phyloP scores from a whole-genome alignment of 2,113 vertebrate genomes.

The Rhinopomastus cyanomelas region DNA sequence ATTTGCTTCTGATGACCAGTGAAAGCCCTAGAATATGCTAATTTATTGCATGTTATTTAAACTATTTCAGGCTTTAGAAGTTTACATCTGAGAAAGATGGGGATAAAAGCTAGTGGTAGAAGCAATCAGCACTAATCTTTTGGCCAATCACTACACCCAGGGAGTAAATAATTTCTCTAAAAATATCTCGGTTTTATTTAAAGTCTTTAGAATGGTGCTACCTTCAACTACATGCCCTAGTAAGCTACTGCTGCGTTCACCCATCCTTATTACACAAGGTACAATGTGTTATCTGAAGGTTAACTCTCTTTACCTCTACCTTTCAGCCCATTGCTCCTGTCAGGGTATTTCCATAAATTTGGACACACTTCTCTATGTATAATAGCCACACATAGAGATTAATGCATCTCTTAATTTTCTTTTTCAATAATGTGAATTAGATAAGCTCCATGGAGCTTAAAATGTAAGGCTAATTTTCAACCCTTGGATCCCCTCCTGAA shows the following conservation, averaged over 20 bases:
- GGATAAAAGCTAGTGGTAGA: background rate
- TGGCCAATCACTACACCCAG: rapidly evolving
- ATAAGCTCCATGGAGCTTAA: background rate
- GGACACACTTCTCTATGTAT: background rate
- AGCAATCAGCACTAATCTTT: background rate
- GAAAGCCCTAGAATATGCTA: background rate
- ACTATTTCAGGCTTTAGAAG: background rate
- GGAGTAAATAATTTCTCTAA: background rate
- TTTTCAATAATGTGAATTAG: background rate
- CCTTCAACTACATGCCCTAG: background rate
- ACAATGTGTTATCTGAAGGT: background rate
- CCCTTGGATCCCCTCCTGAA: background rate
- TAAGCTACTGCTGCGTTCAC: background rate
- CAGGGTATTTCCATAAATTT: background rate
- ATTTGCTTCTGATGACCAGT: background rate
- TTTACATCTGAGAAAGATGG: background rate
- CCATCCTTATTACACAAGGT: background rate
- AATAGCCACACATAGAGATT: background rate
- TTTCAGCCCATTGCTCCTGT: background rate
- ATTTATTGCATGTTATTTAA: background rate
- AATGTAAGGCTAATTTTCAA: background rate
- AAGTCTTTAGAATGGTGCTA: background rate
- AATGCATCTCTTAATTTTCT: background rate
- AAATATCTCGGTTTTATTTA: background rate
- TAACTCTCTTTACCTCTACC: background rate